Conservation (phyloP, 1,140 invertebrate genomes). For the Phortica variegata region DNA sequence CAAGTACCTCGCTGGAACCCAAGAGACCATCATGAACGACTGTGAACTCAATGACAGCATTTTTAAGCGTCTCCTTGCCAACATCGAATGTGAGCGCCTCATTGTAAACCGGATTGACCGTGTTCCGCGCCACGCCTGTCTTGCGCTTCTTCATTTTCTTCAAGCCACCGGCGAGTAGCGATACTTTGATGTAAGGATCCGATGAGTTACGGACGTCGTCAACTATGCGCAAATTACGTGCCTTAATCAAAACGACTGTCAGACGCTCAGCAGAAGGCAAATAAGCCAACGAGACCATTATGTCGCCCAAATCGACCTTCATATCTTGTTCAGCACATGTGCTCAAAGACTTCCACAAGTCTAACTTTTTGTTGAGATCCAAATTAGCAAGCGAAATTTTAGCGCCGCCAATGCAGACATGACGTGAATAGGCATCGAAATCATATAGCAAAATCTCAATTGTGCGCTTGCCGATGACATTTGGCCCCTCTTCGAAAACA, state of each 20-base stretch:
- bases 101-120: conserved; percentile 82
- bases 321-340: conserved; percentile 56
- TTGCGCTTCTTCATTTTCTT: conserved; percentile 86
- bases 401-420: conserved; percentile 64
- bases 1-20: conserved; percentile 60
- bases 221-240: conserved; percentile 63
- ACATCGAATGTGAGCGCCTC: conserved; percentile 85
- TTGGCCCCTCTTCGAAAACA: conserved; percentile 70
- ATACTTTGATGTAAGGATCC: conserved; percentile 85
- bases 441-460: conserved; percentile 62
- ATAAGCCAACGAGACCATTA: conserved; percentile 70
- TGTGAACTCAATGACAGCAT: conserved; percentile 60
- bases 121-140: conserved; percentile 82
- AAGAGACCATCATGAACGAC: conserved; percentile 61
- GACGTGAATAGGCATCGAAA: conserved; percentile 68
- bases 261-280: conserved; percentile 67
- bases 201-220: conserved; percentile 61
- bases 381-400: conserved; percentile 59
- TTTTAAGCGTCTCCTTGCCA: conserved; percentile 61
- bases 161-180: conserved; percentile 74
- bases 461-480: conserved; percentile 60
- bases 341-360: conserved; percentile 58
- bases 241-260: conserved; percentile 69
- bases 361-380: conserved; percentile 57
- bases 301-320: conserved; percentile 62